Conservation (phyloP, 2,888 invertebrate genomes). For the Bimastos eiseni region DNA sequence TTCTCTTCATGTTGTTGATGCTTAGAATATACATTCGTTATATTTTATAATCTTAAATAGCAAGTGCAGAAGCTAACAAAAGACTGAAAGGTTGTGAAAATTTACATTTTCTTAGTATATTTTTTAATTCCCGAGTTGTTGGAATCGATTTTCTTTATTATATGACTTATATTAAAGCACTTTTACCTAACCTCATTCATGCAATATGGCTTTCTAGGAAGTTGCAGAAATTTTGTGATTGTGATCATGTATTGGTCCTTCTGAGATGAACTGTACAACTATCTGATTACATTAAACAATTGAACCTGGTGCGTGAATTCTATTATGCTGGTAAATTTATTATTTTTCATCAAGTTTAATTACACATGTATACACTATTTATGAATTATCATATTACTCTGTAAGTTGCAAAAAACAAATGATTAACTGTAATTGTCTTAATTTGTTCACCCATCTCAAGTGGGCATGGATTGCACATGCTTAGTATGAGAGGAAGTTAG, state of each 20-base stretch:
- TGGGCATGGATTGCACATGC: too few species aligned
- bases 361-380: not conserved
- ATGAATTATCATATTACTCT: not conserved
- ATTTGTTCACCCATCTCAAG: too few species aligned
- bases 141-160: not conserved
- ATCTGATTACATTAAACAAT: not conserved
- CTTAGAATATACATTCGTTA: not conserved
- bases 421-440: not conserved
- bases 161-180: not conserved
- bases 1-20: not conserved
- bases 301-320: not conserved
- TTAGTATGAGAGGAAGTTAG: too few species aligned
- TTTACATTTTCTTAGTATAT: not conserved
- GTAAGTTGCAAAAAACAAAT: not conserved
- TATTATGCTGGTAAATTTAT: not conserved
- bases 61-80: not conserved
- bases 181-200: not conserved
- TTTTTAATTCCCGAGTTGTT: not conserved
- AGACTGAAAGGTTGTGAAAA: not conserved
- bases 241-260: not conserved
- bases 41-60: not conserved
- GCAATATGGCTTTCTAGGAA: too few species aligned
- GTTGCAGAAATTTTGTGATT: not conserved
- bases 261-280: too few species aligned
- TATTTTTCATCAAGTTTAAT: not conserved